Conservation (phyloP, 2,797 vertebrate species). For the Graptemys geographica region DNA sequence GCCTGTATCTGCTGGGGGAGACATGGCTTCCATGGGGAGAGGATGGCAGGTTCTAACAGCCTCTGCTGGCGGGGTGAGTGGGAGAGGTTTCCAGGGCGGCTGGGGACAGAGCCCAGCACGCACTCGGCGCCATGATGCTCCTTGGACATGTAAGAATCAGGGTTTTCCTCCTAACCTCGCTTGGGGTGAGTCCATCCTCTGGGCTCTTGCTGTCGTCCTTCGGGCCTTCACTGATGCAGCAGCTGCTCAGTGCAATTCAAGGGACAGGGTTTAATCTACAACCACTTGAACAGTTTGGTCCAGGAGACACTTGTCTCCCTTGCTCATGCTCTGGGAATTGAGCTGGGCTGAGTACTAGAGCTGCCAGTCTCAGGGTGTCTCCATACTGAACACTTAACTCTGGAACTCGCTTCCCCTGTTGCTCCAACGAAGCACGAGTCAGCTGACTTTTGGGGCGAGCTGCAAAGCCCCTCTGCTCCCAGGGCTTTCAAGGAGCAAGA, state of each 20-base stretch:
- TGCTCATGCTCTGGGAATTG: accelerated
- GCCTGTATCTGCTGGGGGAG: accelerated
- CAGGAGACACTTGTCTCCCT: background rate
- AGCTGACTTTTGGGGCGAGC: too few relatives aligned
- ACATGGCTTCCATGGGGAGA: accelerated
- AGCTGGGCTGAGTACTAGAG: too few relatives aligned
- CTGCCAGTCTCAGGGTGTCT: too few relatives aligned
- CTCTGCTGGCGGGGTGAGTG: background rate
- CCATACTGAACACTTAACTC: too few relatives aligned
- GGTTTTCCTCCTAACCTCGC: background rate
- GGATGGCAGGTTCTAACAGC: background rate
- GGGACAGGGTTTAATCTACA: background rate
- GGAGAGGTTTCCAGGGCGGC: background rate
- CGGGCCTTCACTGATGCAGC: background rate
- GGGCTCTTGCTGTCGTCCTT: accelerated
- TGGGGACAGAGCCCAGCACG: background rate
- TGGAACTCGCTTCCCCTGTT: too few relatives aligned
- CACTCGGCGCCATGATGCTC: too few relatives aligned
- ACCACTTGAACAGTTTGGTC: background rate
- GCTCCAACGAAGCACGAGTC: too few relatives aligned
- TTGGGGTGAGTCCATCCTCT: background rate
- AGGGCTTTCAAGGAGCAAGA: too few relatives aligned
- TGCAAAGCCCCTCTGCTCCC: too few relatives aligned
- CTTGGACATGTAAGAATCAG: too few relatives aligned
- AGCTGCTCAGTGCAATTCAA: background rate